phyloP scores from a whole-genome alignment of 2,797 vertebrate species.

The Brachyrhaphis roseni region DNA sequence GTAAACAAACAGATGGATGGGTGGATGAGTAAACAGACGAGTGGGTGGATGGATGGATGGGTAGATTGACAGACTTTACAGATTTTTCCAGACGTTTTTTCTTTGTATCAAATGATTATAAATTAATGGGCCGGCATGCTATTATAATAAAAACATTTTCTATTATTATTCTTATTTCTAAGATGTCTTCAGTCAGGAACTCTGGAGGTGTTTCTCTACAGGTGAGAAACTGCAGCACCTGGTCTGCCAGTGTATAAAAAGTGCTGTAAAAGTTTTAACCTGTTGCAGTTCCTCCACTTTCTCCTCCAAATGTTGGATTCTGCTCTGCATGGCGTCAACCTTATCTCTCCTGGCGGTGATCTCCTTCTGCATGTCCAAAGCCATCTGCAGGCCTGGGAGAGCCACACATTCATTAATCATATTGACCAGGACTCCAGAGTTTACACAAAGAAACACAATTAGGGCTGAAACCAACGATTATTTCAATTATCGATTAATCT shows the following conservation, averaged over 20 bases:
- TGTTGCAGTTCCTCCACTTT: constrained; percentile 77
- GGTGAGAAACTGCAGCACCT: not conserved
- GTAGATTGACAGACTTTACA: not conserved
- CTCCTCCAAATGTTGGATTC: constrained; percentile 87
- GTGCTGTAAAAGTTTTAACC: constrained; percentile 66
- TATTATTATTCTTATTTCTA: not conserved
- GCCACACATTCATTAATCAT: not conserved
- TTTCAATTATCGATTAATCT: too few species aligned
- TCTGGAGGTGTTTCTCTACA: not conserved
- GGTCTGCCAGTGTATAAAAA: not conserved
- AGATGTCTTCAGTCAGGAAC: not conserved
- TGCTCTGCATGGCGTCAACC: constrained; percentile 84
- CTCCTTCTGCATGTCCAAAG: constrained; percentile 87
- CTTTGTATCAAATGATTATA: not conserved
- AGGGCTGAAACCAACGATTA: too few species aligned
- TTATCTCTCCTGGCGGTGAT: constrained; percentile 87
- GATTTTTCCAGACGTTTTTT: not conserved
- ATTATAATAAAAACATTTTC: not conserved
- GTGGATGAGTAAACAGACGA: too few species aligned
- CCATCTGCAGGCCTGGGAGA: constrained; percentile 83
- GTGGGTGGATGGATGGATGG: too few species aligned
- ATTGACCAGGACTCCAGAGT: too few species aligned
- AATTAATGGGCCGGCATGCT: too few species aligned
- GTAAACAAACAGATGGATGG: too few species aligned
- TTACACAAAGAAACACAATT: too few species aligned